Evolutionary conservation across 2,113 vertebrate species (phyloP).

Genomic region (Geothlypis trichas): DNA sequence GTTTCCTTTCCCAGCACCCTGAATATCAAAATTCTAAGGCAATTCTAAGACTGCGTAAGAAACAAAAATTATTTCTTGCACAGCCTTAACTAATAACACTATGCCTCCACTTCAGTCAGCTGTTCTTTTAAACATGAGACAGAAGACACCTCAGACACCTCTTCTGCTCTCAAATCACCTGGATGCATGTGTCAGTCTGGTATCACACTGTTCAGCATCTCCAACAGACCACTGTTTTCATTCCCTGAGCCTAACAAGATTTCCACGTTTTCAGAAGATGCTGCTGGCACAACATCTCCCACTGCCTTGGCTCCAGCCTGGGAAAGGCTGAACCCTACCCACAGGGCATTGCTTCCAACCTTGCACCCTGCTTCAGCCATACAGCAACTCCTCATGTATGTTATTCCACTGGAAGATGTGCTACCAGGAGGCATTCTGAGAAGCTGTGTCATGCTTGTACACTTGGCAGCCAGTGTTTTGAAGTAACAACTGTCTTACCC

Average conservation of each 20-base stretch:
- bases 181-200: not conserved
- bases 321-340: not conserved
- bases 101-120: not conserved
- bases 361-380: not conserved
- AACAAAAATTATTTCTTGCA: not conserved
- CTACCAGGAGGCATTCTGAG: not conserved
- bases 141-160: not conserved
- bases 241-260: not conserved
- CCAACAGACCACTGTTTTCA: not conserved
- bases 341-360: accelerated
- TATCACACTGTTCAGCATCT: not conserved
- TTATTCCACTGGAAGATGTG: not conserved
- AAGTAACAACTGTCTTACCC: not conserved
- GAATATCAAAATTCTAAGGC: not conserved
- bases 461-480: not conserved
- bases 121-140: not conserved
- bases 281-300: not conserved
- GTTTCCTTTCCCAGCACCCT: not conserved
- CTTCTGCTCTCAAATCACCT: not conserved
- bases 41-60: not conserved
- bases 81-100: not conserved
- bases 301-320: not conserved
- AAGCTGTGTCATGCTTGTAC: accelerated
- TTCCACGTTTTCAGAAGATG: not conserved
- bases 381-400: accelerated